Base-by-base conservation (phyloP, 2,888 invertebrate genomes). In the Cryptus armator region DNA sequence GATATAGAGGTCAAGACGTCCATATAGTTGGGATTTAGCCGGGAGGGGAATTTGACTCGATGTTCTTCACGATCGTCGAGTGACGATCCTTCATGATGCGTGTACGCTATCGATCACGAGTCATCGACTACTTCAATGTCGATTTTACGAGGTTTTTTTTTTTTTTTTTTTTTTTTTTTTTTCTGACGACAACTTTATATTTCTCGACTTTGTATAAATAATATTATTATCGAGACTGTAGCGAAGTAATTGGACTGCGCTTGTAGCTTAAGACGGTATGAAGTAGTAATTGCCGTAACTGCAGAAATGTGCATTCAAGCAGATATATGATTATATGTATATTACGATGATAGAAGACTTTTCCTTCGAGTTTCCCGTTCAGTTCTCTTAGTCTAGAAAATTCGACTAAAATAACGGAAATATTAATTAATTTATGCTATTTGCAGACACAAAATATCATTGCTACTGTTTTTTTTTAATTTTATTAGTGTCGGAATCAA, bases 1-100 rank as follows among this genome's bases (percentile, higher is more conserved):
- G 82, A 85, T 82, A 85, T 85, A 85, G 82, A 82, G 85, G 85
- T 79, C 85, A 85, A 82, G 75, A 76, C 66, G 66, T n/a, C 19
- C 37, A 19, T 44, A 79, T 51, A 71, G 46, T 37, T 59, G 37
- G 72, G 68, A 74, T 76, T 37, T 75, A 67, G 75, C 75, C 81
- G 59, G 70, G 71, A 19, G 76, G 68, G 59, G 66, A 74, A 74
- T 66, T 79, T 66, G 56, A 56, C 76, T 70, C 76, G 76, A 81
- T 81, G 59, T 71, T 84, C 71, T 24, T 37, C n/a, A 12, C 32
- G 62, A 62, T 56, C 37, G 48, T 46, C 68, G 71, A 79, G 64
- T 82, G 70, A 75, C 82, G 79, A 83, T 66, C 51, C 71, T 46
- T 66, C 46, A 24, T 71, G 64, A 19, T 53, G 37, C 56, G 46